phyloP scores from a whole-genome alignment of 2,888 invertebrate genomes.

The Watsonalla cultraria region DNA sequence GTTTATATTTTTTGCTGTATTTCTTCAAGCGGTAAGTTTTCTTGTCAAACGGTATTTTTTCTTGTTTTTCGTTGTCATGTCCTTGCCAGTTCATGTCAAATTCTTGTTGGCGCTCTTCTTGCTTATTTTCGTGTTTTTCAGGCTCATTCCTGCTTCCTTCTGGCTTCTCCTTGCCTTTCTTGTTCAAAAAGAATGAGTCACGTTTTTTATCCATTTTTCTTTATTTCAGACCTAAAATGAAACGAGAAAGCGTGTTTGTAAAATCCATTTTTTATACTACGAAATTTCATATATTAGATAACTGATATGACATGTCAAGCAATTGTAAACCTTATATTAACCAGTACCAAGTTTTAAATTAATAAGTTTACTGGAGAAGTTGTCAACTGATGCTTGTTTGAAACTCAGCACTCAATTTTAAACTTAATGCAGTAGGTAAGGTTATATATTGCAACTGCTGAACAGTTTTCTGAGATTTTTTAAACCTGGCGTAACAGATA shows the following conservation, averaged over 20 bases:
- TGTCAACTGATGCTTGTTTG: too few species aligned
- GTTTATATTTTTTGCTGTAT: constrained; percentile 84
- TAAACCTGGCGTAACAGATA: too few species aligned
- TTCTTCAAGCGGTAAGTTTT: constrained; percentile 82
- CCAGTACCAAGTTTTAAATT: too few species aligned
- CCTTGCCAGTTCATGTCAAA: constrained; percentile 46
- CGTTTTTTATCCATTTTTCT: constrained; percentile 55
- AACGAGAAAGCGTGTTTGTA: constrained; percentile 74
- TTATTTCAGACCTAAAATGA: constrained; percentile 66
- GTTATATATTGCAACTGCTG: too few species aligned
- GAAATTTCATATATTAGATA: constrained; percentile 2
- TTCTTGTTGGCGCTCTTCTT: constrained; percentile 38
- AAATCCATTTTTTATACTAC: constrained; percentile 25
- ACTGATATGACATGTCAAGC: too few species aligned
- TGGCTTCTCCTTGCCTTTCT: constrained; percentile 25
- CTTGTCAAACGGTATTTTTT: constrained; percentile 82
- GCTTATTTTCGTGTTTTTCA: constrained; percentile 13
- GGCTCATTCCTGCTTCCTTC: constrained; percentile 12
- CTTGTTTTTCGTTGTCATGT: constrained; percentile 7
- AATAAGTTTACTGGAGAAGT: too few species aligned
- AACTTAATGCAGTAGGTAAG: too few species aligned
- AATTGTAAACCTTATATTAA: too few species aligned
- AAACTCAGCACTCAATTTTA: too few species aligned
- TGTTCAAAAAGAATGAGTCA: constrained; percentile 56
- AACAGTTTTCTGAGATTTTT: too few species aligned